Evolutionary conservation across 2,888 invertebrate species (phyloP), one percentile per base, ranked within the genome.

Genomic region (Ectemnius cavifrons): DNA sequence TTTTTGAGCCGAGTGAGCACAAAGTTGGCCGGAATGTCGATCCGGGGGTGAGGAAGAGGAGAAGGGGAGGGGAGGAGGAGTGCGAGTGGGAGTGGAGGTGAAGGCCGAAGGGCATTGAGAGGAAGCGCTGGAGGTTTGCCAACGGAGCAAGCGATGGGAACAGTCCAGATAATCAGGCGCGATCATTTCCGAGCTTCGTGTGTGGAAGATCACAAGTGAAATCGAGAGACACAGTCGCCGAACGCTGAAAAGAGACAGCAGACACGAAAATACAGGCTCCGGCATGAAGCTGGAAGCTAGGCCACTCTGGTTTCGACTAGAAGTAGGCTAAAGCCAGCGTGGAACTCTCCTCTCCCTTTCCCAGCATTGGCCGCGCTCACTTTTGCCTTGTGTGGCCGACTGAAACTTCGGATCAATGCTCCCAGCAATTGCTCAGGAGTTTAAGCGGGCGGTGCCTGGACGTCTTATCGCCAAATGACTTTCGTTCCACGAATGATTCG

Each of bases 131-230:
- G 83, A 83, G 68, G 58, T 69, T 73, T 83, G 83, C 82, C 82
- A 82, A 52, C 8, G 80, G 75, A 28, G 73, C 81, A 73, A 79
- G 73, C 76, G 63, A 75, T 68, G 73, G 63, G 72, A 81, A 77
- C 80, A 80, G 73, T 81, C 73, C 77, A 74, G 81, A 81, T 83
- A 83, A 83, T 83, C 83, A 67, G 81, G 78, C 78, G 81, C 83
- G 83, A 83, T 81, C 78, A 77, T 83, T 83, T 75, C 64, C 76
- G 60, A 63, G 52, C 52, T 13, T 16, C 52, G n/a, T 16, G 16
- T 16, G 52, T 4, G 52, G 52, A 16, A 14, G 5, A 13, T 14
- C 52, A 69, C 69, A 67, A 65, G 56, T 14, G 28, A 16, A 28
- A 63, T 37, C 63, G 64, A 57, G 57, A 59, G 49, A 16, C 49